A percentile compares a stretch with the other conserved stretches of the same genome.
Conservation (phyloP, 2,888 invertebrate species). For the Calameuta filiformis region DNA sequence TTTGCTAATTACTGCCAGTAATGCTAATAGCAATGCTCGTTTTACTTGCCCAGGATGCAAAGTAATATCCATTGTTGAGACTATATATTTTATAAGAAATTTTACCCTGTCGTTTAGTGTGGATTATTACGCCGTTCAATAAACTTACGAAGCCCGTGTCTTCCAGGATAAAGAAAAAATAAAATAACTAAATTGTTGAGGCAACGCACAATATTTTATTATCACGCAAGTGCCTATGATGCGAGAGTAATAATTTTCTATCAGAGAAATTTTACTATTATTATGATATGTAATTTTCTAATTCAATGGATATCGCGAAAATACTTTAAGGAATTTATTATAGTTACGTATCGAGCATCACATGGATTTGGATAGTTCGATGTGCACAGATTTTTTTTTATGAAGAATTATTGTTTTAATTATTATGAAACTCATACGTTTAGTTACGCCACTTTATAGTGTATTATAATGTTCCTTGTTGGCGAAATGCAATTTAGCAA, state of each 20-base stretch:
- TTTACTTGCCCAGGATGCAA: neutral
- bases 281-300: neutral
- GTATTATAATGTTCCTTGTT: slow-evolving; percentile 11
- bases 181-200: neutral
- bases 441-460: slow-evolving; percentile 1
- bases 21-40: neutral
- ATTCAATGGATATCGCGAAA: neutral
- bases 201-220: slow-evolving; percentile 17
- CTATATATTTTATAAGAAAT: slow-evolving; percentile 23
- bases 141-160: slow-evolving; percentile 14
- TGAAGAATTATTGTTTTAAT: neutral
- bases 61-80: slow-evolving; percentile 3
- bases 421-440: neutral
- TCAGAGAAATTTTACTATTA: neutral
- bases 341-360: neutral
- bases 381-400: neutral
- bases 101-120: slow-evolving; percentile 18
- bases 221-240: slow-evolving; percentile 17
- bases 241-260: neutral
- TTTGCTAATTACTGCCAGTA: neutral
- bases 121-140: slow-evolving; percentile 12
- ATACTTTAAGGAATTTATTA: neutral
- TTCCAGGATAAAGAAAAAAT: slow-evolving; percentile 6
- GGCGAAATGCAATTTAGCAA: slow-evolving; percentile 11
- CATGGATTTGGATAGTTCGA: neutral